Conservation (phyloP, 1,140 invertebrate genomes). For the Drosophila eugracilis region DNA sequence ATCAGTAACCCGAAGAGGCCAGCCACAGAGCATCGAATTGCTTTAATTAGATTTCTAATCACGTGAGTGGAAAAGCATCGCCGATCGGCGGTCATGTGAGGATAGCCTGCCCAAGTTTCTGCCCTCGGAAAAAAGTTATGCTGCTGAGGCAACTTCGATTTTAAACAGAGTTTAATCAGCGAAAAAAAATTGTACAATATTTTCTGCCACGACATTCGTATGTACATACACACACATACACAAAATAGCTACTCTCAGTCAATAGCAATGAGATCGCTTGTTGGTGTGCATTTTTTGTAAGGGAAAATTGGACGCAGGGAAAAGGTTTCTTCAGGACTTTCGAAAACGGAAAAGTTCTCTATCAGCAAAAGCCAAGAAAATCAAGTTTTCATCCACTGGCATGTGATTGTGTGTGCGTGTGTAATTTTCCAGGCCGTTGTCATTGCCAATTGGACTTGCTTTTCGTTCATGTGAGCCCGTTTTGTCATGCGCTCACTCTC, state of each 20-base stretch:
- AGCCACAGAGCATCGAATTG: conserved; percentile 74
- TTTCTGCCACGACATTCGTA: conserved; percentile 77
- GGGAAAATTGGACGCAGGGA: conserved; percentile 8
- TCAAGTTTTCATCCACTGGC: conserved; percentile 52
- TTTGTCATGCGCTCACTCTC: conserved; percentile 69
- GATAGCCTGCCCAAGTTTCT: conserved; percentile 20
- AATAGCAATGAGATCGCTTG: conserved; percentile 46
- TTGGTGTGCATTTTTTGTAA: conserved; percentile 23
- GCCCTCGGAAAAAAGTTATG: conserved; percentile 31
- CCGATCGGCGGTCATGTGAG: conserved; percentile 59
- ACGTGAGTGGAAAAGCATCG: conserved; percentile 68
- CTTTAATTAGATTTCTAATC: conserved; percentile 81
- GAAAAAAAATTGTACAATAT: conserved; percentile 56
- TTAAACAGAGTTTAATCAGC: conserved; percentile 17
- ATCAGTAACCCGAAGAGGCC: conserved; percentile 75
- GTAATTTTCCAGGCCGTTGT: conserved; percentile 71
- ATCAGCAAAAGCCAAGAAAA: conserved; percentile 23
- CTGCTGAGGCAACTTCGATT: conserved; percentile 49
- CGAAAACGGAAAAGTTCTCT: conserved; percentile 30
- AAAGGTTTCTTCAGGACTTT: conserved; percentile 13
- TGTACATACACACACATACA: conserved; percentile 62
- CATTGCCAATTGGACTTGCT: conserved; percentile 70
- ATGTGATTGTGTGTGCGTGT: conserved; percentile 62
- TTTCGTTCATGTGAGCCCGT: conserved; percentile 40
- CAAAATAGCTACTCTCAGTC: conserved; percentile 7